Evolutionary conservation across 2,888 invertebrate species (phyloP).

Genomic region (Athalia circularis): DNA sequence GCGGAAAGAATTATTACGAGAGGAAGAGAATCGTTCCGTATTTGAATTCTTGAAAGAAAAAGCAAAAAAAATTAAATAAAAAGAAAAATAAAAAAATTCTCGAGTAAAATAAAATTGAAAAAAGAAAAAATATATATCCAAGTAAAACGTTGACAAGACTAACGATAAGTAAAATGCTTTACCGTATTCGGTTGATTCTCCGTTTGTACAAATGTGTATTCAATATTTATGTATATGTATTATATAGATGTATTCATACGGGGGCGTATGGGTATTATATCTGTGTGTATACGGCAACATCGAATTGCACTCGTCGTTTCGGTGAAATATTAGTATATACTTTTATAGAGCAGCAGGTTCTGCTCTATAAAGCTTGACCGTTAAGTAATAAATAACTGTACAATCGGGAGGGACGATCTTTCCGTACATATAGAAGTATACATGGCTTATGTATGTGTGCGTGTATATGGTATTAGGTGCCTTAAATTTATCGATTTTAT

Average conservation of each 20-base stretch:
- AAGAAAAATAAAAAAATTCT: background rate
- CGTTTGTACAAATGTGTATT: background rate
- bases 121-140: background rate
- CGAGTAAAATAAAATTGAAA: background rate
- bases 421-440: background rate
- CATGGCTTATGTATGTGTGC: background rate
- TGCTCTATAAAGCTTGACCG: conserved; percentile 20
- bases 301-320: conserved; percentile 33
- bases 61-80: background rate
- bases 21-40: no score
- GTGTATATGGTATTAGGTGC: no score
- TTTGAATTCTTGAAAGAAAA: background rate
- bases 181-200: background rate
- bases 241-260: background rate
- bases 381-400: conserved; percentile 24
- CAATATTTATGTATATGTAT: conserved; percentile 8
- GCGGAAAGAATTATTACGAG: no score
- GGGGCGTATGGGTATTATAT: background rate
- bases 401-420: conserved; percentile 17
- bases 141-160: conserved; percentile 36
- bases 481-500: no score
- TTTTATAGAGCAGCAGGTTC: conserved; percentile 29
- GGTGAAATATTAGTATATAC: conserved; percentile 34
- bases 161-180: conserved; percentile 25
- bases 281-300: conserved; percentile 1